Evolutionary conservation across 2,113 vertebrate species (phyloP).

Genomic region (Gambusia affinis): DNA sequence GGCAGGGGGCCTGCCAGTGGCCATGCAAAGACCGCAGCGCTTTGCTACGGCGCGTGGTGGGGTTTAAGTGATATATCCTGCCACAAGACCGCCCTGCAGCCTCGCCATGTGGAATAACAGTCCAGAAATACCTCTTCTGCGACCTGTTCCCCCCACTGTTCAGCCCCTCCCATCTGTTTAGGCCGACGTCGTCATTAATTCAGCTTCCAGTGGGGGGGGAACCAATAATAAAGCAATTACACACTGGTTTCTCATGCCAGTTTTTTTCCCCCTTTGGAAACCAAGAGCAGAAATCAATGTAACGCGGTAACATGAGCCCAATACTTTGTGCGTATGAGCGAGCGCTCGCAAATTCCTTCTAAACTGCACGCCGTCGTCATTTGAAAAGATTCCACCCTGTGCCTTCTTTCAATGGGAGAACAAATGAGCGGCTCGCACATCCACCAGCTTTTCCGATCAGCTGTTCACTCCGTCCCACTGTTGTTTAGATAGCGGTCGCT

Average conservation of each 20-base stretch:
- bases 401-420: constrained; percentile 7
- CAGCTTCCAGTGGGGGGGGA: constrained; percentile 13
- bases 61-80: constrained; percentile 77
- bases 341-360: background rate
- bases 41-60: constrained; percentile 68
- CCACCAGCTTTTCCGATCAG: constrained; percentile 1
- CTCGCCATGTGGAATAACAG: constrained; percentile 77
- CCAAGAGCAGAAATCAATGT: background rate
- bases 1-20: constrained; percentile 39
- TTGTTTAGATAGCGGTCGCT: constrained; percentile 54
- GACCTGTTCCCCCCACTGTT: constrained; percentile 38
- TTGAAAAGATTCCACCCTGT: background rate
- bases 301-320: background rate
- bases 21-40: constrained; percentile 38
- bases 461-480: constrained; percentile 5
- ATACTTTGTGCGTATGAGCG: background rate
- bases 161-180: constrained; percentile 24
- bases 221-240: constrained; percentile 23
- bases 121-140: constrained; percentile 67
- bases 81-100: constrained; percentile 66
- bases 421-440: background rate
- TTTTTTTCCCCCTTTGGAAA: background rate
- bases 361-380: background rate
- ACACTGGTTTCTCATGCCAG: background rate
- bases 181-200: constrained; percentile 50